A percentile compares a stretch with the other conserved stretches of the same genome.
These are phyloP conservation scores for Microchrysa polita DNA, from an alignment of 2,888 invertebrate species.

Conservation along the genomic window DNA sequence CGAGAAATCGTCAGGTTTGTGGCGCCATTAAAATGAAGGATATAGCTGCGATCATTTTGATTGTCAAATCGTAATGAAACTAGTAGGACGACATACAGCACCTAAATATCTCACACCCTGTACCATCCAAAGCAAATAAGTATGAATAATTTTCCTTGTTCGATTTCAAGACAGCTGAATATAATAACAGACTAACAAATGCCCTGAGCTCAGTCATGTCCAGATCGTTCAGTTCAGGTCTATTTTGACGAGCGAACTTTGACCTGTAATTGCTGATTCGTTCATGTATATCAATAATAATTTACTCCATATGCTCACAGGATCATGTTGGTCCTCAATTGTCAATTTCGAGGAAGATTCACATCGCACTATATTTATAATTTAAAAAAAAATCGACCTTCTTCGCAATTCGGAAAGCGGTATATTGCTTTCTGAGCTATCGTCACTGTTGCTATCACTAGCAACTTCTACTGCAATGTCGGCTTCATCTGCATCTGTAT, in stretches of 20 bases:
- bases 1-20: too few relatives aligned
- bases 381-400: background rate
- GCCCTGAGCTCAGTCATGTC: too few relatives aligned
- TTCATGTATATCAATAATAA: too few relatives aligned
- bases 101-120: constrained; percentile 32
- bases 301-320: too few relatives aligned
- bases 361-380: background rate
- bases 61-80: background rate
- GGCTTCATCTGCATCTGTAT: background rate
- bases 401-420: constrained; percentile 2
- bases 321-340: too few relatives aligned
- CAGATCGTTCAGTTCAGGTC: too few relatives aligned
- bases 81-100: constrained; percentile 14
- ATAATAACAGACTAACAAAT: background rate
- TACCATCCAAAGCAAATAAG: constrained; percentile 19
- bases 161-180: constrained; percentile 19
- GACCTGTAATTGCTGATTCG: too few relatives aligned
- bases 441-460: background rate
- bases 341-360: too few relatives aligned
- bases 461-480: background rate
- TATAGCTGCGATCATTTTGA: background rate
- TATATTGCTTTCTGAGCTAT: constrained; percentile 14
- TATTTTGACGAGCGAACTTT: too few relatives aligned
- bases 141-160: background rate
- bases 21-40: too few relatives aligned